phyloP scores from a whole-genome alignment of 2,888 invertebrate species.

The Blastobasis adustella region DNA sequence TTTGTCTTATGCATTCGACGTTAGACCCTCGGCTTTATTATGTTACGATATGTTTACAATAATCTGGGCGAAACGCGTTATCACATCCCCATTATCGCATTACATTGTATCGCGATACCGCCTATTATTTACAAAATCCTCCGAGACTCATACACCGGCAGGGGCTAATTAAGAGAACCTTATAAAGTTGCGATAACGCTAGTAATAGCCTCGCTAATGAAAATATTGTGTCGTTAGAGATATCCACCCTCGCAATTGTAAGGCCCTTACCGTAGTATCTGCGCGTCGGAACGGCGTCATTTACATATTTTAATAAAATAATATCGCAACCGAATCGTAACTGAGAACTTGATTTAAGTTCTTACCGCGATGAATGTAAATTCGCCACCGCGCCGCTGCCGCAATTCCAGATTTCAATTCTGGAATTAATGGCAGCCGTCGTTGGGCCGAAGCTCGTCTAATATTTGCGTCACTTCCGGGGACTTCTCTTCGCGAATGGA shows the following conservation, averaged over 20 bases:
- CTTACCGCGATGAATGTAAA: slow-evolving; percentile 75
- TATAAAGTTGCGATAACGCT: slow-evolving; percentile 45
- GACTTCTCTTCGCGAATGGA: slow-evolving; percentile 63
- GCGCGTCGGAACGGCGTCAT: slow-evolving; percentile 60
- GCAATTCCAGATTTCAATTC: slow-evolving; percentile 75
- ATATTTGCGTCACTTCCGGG: slow-evolving; percentile 72
- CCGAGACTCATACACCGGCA: neutral
- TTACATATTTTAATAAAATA: slow-evolving; percentile 76
- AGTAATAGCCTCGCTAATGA: slow-evolving; percentile 59
- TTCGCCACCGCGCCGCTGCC: slow-evolving; percentile 60
- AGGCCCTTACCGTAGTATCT: slow-evolving; percentile 62
- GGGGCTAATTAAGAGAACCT: slow-evolving; percentile 23
- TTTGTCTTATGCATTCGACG: too few relatives aligned
- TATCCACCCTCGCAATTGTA: slow-evolving; percentile 61
- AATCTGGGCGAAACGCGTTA: too few relatives aligned
- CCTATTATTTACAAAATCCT: too few relatives aligned
- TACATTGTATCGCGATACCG: too few relatives aligned
- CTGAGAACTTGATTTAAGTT: slow-evolving; percentile 75
- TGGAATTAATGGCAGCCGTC: slow-evolving; percentile 70
- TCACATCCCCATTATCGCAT: too few relatives aligned
- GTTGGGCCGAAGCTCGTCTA: slow-evolving; percentile 65
- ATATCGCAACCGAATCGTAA: slow-evolving; percentile 75
- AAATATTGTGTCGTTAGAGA: slow-evolving; percentile 66
- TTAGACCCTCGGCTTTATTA: too few relatives aligned
- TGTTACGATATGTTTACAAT: too few relatives aligned